Evolutionary conservation across 2,888 invertebrate species (phyloP), one percentile per base, ranked within the genome.

Genomic region (Apamea epomidion): DNA sequence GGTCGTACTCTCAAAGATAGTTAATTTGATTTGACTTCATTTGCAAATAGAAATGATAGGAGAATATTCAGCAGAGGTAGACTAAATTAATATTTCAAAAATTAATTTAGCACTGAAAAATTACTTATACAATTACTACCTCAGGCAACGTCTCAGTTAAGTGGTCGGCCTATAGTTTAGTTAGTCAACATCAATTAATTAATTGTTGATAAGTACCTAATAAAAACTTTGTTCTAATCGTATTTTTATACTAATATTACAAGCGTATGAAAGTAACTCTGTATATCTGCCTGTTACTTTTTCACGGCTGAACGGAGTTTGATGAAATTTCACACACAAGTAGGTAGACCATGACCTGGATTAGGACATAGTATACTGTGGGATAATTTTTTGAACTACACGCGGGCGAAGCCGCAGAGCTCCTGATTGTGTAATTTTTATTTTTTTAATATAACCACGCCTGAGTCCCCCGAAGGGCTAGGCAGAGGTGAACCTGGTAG

Each of bases 1-100:
- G 29, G 21, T 48, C 25, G 25, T 29, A 67, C 67, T 85, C 29
- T 32, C 45, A 74, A 51, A 58, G 67, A 69, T 51, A 82, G 64
- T 48, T 74, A 77, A 86, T 86, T 45, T 68, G 25, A 86, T 82
- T 74, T 45, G 25, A 72, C 29, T 65, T 42, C 72, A 65, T 86
- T 86, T 86, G 32, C 70, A 60, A 60, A 60, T 69, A 76, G 32
- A 75, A 76, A 81, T 74, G 14, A 76, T 81, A 48, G 58, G 62
- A 67, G 32, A 67, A 81, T 74, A 45, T 76, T 70, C 65, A 62
- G 54, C 21, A 69, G 18, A 65, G 25, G 64, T 54, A 45, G 58
- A 54, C 18, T 73, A 32, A 70, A 74, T 76, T 76, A 76, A 68
- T 85, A 76, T 71, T 68, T 64, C 3, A 74, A 42, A 58, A 70